Conservation (phyloP, 1,140 invertebrate species). For the Pygmarrhopalites habei region DNA sequence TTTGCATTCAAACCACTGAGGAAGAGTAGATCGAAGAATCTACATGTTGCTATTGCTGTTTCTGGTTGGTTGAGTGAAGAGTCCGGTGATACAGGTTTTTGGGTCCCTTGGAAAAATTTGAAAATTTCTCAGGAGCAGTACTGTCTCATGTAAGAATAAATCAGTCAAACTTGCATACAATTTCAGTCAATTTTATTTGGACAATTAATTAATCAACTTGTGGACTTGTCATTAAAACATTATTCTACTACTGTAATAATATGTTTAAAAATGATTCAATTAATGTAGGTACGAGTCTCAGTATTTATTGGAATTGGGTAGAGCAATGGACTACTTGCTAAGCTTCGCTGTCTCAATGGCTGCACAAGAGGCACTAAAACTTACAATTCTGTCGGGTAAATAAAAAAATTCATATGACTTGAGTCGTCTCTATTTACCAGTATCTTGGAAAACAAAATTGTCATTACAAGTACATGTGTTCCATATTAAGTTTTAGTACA, state of each 20-base stretch:
- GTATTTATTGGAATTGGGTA: slow-evolving; percentile 59
- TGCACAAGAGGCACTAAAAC: slow-evolving; percentile 65
- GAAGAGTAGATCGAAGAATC: slow-evolving; percentile 42
- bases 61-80: slow-evolving; percentile 58
- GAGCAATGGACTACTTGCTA: slow-evolving; percentile 57
- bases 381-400: slow-evolving; percentile 59
- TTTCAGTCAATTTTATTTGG: no score
- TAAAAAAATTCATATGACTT: no score
- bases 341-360: slow-evolving; percentile 59
- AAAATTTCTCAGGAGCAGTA: slow-evolving; percentile 61
- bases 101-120: slow-evolving; percentile 55
- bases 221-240: no score
- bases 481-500: no score
- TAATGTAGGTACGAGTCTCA: slow-evolving; percentile 63
- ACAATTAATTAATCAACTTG: no score
- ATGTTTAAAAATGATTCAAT: no score
- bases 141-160: slow-evolving; percentile 56
- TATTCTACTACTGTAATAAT: no score
- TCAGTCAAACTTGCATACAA: no score
- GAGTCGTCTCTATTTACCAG: no score
- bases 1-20: slow-evolving; percentile 57
- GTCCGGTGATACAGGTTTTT: slow-evolving; percentile 46
- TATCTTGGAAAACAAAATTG: no score
- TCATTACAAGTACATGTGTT: slow-evolving; percentile 4
- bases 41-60: slow-evolving; percentile 60